Conservation (phyloP, 2,113 vertebrate genomes). For the Meles meles region DNA sequence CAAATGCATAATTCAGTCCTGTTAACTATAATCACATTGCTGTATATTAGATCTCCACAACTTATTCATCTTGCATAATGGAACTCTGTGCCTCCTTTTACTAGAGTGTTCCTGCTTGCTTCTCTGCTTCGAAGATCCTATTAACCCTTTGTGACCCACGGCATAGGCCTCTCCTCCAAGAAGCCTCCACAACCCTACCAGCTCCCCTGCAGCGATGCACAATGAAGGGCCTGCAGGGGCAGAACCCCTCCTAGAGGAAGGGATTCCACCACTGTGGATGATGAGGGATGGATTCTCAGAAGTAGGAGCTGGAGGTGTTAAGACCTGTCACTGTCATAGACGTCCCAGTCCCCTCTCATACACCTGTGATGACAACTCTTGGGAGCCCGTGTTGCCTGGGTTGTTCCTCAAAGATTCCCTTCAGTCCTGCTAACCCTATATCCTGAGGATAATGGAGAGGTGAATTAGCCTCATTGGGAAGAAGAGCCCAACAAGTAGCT, state of each 20-base stretch:
- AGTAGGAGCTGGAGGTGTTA: not conserved
- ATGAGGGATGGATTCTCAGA: too few relatives aligned
- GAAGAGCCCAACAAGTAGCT: not conserved
- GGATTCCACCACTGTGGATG: rapidly evolving
- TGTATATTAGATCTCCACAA: not conserved
- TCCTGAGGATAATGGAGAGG: rapidly evolving
- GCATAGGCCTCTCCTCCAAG: rapidly evolving
- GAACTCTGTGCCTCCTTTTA: not conserved
- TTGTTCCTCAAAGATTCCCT: not conserved
- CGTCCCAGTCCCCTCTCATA: not conserved
- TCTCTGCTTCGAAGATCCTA: not conserved
- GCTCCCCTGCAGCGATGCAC: not conserved
- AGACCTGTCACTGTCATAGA: not conserved
- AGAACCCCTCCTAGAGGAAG: not conserved
- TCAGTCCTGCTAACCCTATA: not conserved
- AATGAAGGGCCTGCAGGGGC: not conserved
- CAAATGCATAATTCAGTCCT: not conserved
- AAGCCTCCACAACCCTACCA: not conserved
- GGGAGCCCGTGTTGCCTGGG: not conserved
- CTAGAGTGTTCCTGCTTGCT: too few relatives aligned
- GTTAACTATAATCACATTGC: not conserved
- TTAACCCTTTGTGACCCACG: not conserved
- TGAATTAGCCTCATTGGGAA: not conserved
- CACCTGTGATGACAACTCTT: not conserved
- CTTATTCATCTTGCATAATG: not conserved